Evolutionary conservation across 2,797 vertebrate species (phyloP), one percentile per base, ranked within the genome.

Genomic region (Propithecus deckenii): DNA sequence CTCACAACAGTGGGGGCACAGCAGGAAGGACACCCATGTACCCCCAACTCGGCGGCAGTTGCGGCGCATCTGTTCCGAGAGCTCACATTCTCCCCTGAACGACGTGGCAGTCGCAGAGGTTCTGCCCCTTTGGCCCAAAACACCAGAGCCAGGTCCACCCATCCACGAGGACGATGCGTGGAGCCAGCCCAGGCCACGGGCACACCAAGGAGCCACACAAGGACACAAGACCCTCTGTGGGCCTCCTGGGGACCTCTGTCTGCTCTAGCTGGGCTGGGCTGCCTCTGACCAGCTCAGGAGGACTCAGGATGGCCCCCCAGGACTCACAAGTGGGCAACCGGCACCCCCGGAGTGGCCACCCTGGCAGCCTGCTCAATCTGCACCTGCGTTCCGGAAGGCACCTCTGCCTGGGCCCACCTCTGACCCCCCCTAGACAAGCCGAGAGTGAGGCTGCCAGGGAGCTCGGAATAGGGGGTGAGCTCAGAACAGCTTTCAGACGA

Each of bases 1-100:
- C 22, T 14, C 28, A 2, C 15, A 15, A 32, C 13, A 63, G 14
- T 2, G 7, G 25, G 25, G 41, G 25, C 28, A 4, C 48, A n/a
- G 18, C 1, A 11, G 46, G 74, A 32, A 35, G 32, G 48, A 18
- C 30, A 7, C 46, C 72, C 72, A 75, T 4, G 2, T 17, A 6
- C 9, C 72, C 30, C 17, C 30, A 0, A 5, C 72, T 18, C 30
- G 1, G 0, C 0, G 5, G 28, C 2, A 1, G n/a, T n/a, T 1
- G 25, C 55, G 10, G 14, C 5, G 3, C 2, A 2, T 50, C 28
- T 80, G 50, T 50, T 46, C 20, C 2, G 0, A 35, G 4, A 28
- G 48, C 28, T 17, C 18, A 86, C 52, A 22, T 43, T 69, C 80
- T n/a, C 28, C 38, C 6, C 20, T 38, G 14, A 13, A 48, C 41